These are phyloP conservation scores for Mormyrops boulengeri DNA, from an alignment of 2,797 vertebrate species.

Conservation along the genomic window DNA sequence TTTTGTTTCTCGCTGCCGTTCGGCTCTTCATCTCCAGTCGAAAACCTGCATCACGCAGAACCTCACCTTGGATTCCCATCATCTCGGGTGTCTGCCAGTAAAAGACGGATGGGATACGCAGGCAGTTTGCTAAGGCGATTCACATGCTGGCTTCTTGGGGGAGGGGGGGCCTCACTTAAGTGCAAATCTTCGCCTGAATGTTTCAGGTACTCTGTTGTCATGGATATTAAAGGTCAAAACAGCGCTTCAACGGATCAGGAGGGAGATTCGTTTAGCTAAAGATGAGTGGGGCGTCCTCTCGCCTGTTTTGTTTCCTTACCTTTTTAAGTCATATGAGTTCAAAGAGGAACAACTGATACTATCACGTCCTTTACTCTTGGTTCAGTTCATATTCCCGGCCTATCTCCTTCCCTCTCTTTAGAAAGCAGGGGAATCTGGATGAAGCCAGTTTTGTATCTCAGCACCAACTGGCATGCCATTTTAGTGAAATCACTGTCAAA, in stretches of 20 bases:
- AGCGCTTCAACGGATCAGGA: not conserved
- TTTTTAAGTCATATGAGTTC: conserved; percentile 35
- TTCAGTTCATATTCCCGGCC: conserved; percentile 15
- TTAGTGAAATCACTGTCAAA: conserved; percentile 7
- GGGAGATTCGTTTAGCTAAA: not conserved
- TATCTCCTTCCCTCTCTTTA: conserved; percentile 10
- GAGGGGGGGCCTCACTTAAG: not conserved
- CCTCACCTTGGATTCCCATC: not conserved
- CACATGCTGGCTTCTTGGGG: not conserved
- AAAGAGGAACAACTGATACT: conserved; percentile 33
- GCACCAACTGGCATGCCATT: not conserved
- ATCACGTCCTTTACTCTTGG: conserved; percentile 27
- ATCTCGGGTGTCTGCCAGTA: not conserved
- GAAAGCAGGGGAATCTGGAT: not conserved
- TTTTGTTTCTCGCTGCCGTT: conserved; percentile 53
- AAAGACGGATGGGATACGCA: not conserved
- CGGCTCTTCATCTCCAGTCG: conserved; percentile 32
- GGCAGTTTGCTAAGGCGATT: not conserved
- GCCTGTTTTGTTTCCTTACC: conserved; percentile 14
- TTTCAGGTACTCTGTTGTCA: not conserved
- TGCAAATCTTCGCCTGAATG: not conserved
- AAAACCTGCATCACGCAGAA: not conserved
- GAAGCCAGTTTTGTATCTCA: not conserved
- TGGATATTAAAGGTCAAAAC: conserved; percentile 5
- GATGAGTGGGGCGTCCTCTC: not conserved